Evolutionary conservation across 2,113 vertebrate genomes (phyloP).

Genomic region (Hyperoodon ampullatus): DNA sequence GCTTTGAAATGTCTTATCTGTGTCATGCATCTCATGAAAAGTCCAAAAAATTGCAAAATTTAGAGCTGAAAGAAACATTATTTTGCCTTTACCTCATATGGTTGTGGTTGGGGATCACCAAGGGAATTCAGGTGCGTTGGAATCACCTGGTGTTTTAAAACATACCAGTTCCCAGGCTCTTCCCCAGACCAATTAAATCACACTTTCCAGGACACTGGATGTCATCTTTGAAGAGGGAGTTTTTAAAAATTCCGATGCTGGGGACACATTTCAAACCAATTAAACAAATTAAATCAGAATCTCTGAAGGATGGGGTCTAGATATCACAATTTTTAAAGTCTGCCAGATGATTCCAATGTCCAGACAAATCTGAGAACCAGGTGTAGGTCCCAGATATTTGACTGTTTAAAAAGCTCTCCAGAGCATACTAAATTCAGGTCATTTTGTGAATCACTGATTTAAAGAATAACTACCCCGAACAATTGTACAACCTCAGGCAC

Average conservation of each 20-base stretch:
- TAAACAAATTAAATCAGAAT: conserved; percentile 12
- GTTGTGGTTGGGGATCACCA: neutral
- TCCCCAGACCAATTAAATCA: neutral
- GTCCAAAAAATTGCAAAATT: neutral
- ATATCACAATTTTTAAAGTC: neutral
- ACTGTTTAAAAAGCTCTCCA: neutral
- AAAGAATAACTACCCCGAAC: neutral
- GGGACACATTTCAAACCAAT: neutral
- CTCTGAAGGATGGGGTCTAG: neutral
- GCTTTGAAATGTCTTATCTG: neutral
- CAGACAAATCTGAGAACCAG: neutral
- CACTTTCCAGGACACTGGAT: neutral
- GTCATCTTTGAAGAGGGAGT: neutral
- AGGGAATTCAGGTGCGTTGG: neutral
- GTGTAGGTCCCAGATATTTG: neutral
- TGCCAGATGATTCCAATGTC: neutral
- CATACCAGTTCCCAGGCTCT: neutral
- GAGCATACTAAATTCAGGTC: neutral
- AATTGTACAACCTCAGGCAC: neutral
- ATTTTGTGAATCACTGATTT: neutral
- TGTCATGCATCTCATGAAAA: neutral
- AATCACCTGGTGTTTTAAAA: neutral
- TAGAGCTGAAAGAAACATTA: neutral
- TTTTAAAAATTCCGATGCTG: neutral
- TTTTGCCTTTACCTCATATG: neutral